Conservation (phyloP, 2,888 invertebrate genomes). For the Lasioglossum vierecki region DNA sequence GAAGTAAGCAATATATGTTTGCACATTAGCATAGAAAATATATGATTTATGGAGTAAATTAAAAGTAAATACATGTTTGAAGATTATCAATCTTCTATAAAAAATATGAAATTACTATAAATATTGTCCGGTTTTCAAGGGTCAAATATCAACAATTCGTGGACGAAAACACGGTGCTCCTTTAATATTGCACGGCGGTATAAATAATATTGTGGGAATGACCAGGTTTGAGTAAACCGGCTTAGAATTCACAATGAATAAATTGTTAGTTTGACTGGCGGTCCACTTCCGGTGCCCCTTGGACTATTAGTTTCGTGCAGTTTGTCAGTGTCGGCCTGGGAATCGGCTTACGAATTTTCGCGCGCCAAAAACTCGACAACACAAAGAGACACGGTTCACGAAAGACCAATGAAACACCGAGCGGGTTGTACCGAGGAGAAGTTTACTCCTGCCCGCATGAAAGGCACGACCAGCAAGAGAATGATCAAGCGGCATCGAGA, state of each 20-base stretch:
- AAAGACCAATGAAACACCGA: constrained; percentile 2
- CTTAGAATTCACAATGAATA: neutral
- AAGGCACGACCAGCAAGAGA: constrained; percentile 21
- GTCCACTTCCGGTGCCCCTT: neutral
- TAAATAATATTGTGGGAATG: neutral
- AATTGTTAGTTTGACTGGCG: neutral
- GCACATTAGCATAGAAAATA: neutral
- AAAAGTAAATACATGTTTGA: neutral
- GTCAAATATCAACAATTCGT: neutral
- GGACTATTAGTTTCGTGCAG: neutral
- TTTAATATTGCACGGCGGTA: neutral
- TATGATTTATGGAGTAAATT: neutral
- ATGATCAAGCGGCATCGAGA: constrained; percentile 49
- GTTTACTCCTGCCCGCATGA: constrained; percentile 35
- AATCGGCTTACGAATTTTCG: constrained; percentile 15
- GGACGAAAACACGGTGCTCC: neutral
- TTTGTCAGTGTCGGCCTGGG: neutral
- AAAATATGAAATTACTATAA: neutral
- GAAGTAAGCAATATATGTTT: neutral
- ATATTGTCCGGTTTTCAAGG: neutral
- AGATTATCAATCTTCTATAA: neutral
- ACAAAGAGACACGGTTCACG: constrained; percentile 24
- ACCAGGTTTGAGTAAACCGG: neutral
- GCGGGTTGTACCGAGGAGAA: neutral
- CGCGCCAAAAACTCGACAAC: constrained; percentile 19